These are phyloP conservation scores for Megaleporinus macrocephalus DNA, from an alignment of 2,113 vertebrate species.

Conservation along the genomic window DNA sequence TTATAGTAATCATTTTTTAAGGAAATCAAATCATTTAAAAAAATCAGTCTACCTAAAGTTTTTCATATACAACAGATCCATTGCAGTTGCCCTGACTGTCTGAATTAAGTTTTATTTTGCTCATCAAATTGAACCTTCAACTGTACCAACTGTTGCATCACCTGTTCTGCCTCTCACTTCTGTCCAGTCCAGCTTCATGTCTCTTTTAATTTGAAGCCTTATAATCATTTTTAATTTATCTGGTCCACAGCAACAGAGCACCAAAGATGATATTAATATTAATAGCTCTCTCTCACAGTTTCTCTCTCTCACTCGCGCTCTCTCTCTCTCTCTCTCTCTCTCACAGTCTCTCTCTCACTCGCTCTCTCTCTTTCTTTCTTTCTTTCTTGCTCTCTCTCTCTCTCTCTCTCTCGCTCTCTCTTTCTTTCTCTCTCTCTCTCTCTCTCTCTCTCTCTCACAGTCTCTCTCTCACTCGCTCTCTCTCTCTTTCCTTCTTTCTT, in stretches of 20 bases:
- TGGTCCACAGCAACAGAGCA: not conserved
- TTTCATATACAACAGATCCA: no score
- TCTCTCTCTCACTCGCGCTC: not conserved
- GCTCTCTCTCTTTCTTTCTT: not conserved
- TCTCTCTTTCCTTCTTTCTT: no score
- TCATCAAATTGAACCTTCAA: slow-evolving; percentile 10
- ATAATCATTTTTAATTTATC: slow-evolving; percentile 27
- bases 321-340: not conserved
- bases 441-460: not conserved
- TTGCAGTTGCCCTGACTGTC: not conserved
- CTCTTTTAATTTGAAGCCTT: not conserved
- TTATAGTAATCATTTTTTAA: no score
- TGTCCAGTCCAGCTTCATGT: slow-evolving; percentile 2
- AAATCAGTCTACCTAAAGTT: no score
- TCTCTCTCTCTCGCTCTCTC: not conserved
- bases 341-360: not conserved
- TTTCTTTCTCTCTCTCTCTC: not conserved
- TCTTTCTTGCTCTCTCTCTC: not conserved
- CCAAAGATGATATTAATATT: not conserved
- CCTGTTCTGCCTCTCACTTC: not conserved
- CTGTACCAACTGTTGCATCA: slow-evolving; percentile 34
- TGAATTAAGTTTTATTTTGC: not conserved
- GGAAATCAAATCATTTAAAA: no score
- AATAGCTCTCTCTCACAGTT: not conserved
- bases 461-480: not conserved